Base-by-base conservation (phyloP, 1,140 invertebrate genomes). In the Pseudobourletiella spinata region DNA sequence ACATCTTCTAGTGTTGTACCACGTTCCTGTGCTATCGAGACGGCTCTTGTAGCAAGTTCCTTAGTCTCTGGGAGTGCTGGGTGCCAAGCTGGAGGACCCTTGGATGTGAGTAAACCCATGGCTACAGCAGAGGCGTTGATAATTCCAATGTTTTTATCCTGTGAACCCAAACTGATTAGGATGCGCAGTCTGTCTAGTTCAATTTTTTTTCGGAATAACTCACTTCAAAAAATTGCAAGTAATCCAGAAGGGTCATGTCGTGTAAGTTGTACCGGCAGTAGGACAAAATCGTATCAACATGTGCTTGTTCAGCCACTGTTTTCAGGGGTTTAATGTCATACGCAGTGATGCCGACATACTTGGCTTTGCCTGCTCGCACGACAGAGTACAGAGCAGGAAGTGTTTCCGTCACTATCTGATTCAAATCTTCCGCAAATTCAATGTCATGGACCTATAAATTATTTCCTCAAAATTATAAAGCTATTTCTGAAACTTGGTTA, bases 291-390 rank as follows among this genome's bases (percentile, higher is more conserved):
- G 83, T 80, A 50, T 89, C 81, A 58, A 87, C 84, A 6, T 78
- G 77, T 54, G 83, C 84, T 65, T 77, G 81, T 58, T 87, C 81
- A 1, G 91, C 75, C 54, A 86, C 81, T 68, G 90, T 82, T 74
- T 85, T 84, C 61, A 95, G 77, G 26, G 82, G 75, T 0, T 82
- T 80, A 2, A 95, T 74, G 1, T 89, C 86, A 77, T 96, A 96
- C 1, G 89, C 91, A 1, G 90, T 92, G 15, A 95, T 79, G 1
- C 91, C 92, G 65, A 97, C 91, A 72, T 81, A 86, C 63, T 79
- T 82, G 0, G 86, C 86, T 76, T 91, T 93, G 20, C 89, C 88
- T 43, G 83, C 78, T 15, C 82, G 77, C 16, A 87, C 83, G 16
- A 60, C n/a, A 1, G 58, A 52, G 35, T 87, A 82, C 18, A 95